Evolutionary conservation across 2,888 invertebrate species (phyloP), one percentile per base, ranked within the genome.

Genomic region (Nipponacmea schrenckii): DNA sequence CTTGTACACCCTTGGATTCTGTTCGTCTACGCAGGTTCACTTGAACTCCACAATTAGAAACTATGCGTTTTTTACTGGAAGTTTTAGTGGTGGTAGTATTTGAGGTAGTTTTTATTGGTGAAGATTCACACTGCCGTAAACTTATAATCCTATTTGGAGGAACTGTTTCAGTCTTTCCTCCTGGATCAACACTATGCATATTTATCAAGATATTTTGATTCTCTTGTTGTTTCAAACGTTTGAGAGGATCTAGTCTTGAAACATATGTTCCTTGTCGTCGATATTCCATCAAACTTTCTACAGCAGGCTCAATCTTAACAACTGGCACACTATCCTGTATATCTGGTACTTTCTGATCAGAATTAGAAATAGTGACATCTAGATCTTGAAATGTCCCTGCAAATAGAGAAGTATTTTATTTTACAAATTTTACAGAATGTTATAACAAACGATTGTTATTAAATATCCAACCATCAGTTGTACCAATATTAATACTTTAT

Each of bases 1-100:
- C 80, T 70, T 84, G 84, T 27, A 79, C 75, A 44, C 76, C 76
- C 68, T 83, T 83, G 62, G 75, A 77, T 56, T 83, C 81, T 10
- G 81, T 83, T 62, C 78, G 77, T 27, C 80, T 76, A 39, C 77
- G 79, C 27, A 83, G 74, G 71, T 81, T 82, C 26, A 83, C 83
- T 73, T 84, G 84, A n/a, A 83, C 80, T 56, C 83, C 83, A 79
- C 84, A 84, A 68, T 83, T 81, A 48, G 73, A 77, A 12, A 80
- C 74, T 45, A 77, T 74, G 24, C 75, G 73, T 56, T 80, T 81
- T 70, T 76, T 79, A 12, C 73, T 73, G 12, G 73, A 69, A 26
- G 77, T 69, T 68, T 74, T 78, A 8, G 73, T 24, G 12, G 48
- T 45, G 27, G 26, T 27, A 45, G 24, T 48, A 39, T 10, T 62